Conservation (phyloP, 2,113 vertebrate species). For the Melanerpes formicivorus region DNA sequence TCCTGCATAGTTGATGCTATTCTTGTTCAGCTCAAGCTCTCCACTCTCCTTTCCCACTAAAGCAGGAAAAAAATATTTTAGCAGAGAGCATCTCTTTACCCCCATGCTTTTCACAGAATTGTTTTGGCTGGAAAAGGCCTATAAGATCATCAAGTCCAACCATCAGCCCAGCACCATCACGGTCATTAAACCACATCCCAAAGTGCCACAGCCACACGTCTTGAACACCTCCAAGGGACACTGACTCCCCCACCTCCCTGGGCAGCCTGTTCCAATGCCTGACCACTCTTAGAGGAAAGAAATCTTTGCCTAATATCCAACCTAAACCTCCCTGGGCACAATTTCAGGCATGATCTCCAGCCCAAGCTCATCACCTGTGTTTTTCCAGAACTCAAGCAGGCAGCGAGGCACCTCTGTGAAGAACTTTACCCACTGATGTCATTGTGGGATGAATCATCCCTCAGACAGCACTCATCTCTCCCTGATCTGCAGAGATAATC, state of each 20-base stretch:
- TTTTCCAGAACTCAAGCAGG: fast-evolving
- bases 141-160: too few relatives aligned
- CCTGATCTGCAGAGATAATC: background rate
- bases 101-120: background rate
- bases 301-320: too few relatives aligned
- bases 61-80: background rate
- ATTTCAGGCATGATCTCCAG: background rate
- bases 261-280: too few relatives aligned
- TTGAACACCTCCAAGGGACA: too few relatives aligned
- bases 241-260: too few relatives aligned
- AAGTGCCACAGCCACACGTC: too few relatives aligned
- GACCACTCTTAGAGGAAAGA: too few relatives aligned
- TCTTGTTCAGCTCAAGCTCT: background rate
- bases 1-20: background rate
- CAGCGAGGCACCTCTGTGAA: background rate
- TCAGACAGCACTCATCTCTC: background rate
- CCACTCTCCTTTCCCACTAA: background rate
- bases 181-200: too few relatives aligned
- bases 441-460: background rate
- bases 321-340: too few relatives aligned
- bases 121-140: too few relatives aligned
- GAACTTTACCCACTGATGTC: fast-evolving
- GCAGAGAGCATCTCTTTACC: background rate
- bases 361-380: background rate
- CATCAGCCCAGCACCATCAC: too few relatives aligned